These are phyloP conservation scores for Metellina segmentata DNA, from an alignment of 2,888 invertebrate genomes.

Conservation along the genomic window DNA sequence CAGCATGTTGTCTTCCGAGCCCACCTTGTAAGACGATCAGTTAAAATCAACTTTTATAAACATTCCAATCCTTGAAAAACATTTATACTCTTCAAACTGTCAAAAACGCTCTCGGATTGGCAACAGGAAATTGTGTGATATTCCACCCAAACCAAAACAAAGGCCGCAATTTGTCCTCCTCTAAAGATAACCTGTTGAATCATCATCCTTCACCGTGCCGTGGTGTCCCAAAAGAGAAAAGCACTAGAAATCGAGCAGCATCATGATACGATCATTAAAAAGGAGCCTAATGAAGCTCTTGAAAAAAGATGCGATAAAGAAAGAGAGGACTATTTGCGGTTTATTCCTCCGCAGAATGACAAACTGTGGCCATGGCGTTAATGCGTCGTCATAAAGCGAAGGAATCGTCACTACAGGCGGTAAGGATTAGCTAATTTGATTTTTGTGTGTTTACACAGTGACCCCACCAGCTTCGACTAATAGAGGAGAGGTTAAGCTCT, in stretches of 20 bases:
- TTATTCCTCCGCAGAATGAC: conserved; percentile 52
- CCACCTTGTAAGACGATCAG: no score
- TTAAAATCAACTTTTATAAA: no score
- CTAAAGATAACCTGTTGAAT: neutral
- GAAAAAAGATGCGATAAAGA: conserved; percentile 44
- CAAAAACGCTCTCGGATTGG: no score
- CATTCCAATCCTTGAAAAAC: no score
- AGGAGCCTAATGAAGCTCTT: conserved; percentile 63
- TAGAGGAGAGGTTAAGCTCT: conserved; percentile 69
- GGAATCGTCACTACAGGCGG: conserved; percentile 74
- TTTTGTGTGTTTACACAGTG: conserved; percentile 75
- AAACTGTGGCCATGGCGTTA: conserved; percentile 69
- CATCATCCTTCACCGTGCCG: neutral
- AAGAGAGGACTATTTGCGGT: conserved; percentile 32
- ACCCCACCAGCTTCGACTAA: conserved; percentile 65
- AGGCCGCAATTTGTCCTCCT: no score
- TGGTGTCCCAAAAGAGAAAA: neutral
- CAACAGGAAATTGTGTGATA: no score
- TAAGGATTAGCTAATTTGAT: conserved; percentile 76
- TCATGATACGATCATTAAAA: conserved; percentile 61
- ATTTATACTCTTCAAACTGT: no score
- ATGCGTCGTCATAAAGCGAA: conserved; percentile 73
- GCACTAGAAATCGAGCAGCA: conserved; percentile 32
- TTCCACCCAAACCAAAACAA: no score
- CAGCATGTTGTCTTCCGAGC: no score